Base-by-base conservation (phyloP, 2,113 vertebrate species). In the Orientallactaga bullata region DNA sequence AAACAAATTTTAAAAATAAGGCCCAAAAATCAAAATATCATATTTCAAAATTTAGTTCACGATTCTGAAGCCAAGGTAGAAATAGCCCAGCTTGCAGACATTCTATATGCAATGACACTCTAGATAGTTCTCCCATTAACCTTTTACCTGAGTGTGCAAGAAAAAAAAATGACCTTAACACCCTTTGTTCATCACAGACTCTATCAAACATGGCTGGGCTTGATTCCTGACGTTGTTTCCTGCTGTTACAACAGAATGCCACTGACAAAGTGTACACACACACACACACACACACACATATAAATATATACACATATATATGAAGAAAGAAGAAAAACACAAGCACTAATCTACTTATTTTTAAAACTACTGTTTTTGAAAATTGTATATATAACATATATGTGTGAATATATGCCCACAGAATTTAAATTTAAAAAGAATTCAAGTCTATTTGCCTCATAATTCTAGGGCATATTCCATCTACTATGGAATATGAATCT, bases 1-100 rank as follows among this genome's bases (percentile, higher is more conserved):
- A 66, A 78, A 72, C 55, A 87, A 81, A 58, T 47, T 47, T 47
- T 47, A 47, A 47, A 47, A 47, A 47, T 58, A 55, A 42, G 42
- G 42, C 55, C 32, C 78, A 47, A 86, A 90, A 92, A 95, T 68
- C 5, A 28, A 71, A 71, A 35, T 76, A 42, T 78, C 20, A 60
- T 71, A 76, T 80, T 96, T 89, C 69, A 95, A 93, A 95, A 88
- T 89, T 55, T 94, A 7, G 17, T 37, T 80, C 47, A 73, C 26
- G 66, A 74, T 58, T 91, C 30, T 88, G 6, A 72, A 86, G 7
- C 20, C 42, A 88, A 85, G 18, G 23, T 65, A 26, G 42, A 66
- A 77, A 68, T 81, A 26, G 1, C 7, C 37, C 30, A 37, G 42
- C 7, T n/a, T 58, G 2, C 30, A 66, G 73, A 68, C 47, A 93